Percentiles rank a stretch among this genome's conserved stretches.
These are phyloP conservation scores for Coptodon bakossiorum DNA, from an alignment of 2,113 vertebrate genomes.

Conservation along the genomic window DNA sequence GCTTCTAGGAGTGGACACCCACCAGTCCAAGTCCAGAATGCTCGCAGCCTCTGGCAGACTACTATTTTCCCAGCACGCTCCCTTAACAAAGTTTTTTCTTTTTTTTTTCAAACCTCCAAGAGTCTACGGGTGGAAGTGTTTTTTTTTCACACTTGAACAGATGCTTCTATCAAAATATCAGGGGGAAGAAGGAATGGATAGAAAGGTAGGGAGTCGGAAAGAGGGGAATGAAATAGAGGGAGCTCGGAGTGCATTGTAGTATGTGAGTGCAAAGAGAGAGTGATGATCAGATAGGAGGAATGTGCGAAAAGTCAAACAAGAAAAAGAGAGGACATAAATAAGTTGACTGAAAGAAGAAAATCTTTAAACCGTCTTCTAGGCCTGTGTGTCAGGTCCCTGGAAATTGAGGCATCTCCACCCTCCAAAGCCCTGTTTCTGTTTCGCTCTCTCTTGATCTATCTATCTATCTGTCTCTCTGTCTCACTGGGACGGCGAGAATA, in stretches of 20 bases:
- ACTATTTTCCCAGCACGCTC: conserved; percentile 75
- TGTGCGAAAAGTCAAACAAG: neutral
- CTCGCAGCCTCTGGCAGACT: conserved; percentile 48
- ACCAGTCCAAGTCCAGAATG: conserved; percentile 53
- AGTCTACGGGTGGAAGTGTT: neutral
- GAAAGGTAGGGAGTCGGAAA: neutral
- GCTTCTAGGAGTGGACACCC: conserved; percentile 48
- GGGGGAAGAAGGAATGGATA: conserved; percentile 6
- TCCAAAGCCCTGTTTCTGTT: neutral
- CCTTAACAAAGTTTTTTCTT: conserved; percentile 69
- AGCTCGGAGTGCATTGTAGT: conserved; percentile 7
- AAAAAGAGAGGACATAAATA: neutral
- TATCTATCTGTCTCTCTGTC: neutral
- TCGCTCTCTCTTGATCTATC: neutral
- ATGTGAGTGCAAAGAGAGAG: neutral
- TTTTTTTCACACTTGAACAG: conserved; percentile 61
- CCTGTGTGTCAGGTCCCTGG: conserved; percentile 32
- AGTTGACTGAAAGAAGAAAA: conserved; percentile 8
- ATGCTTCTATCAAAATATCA: conserved; percentile 58
- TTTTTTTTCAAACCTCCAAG: conserved; percentile 25
- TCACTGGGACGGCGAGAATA: conserved; percentile 1
- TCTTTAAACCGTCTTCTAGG: conserved; percentile 24
- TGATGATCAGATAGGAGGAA: neutral
- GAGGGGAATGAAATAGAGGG: neutral
- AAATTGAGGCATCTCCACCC: conserved; percentile 14